Conservation (phyloP, 1,140 invertebrate genomes). For the Cardiocondyla obscurior region DNA sequence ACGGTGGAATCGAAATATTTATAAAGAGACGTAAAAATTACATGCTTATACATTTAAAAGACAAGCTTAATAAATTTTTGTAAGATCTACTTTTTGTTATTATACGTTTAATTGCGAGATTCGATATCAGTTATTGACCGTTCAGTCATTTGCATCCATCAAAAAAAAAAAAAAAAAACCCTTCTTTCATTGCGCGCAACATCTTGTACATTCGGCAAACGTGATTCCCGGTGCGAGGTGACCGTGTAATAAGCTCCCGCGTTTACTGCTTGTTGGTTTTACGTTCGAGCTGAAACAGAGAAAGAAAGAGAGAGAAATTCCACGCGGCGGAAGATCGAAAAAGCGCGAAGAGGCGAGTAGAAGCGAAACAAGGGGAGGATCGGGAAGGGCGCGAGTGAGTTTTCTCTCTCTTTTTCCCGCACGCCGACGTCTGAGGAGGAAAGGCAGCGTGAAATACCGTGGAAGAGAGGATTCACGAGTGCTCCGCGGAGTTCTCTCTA, state of each 20-base stretch:
- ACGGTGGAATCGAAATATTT: background rate
- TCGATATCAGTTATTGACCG: background rate
- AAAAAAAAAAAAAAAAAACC: background rate
- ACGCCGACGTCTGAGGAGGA: slow-evolving; percentile 20
- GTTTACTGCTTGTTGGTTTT: slow-evolving; percentile 50
- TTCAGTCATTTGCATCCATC: background rate
- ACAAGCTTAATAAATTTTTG: background rate
- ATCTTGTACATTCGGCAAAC: slow-evolving; percentile 20
- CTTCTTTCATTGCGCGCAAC: background rate
- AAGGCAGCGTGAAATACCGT: slow-evolving; percentile 46
- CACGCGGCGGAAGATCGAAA: background rate
- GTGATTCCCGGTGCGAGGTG: slow-evolving; percentile 37
- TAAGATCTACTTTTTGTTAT: background rate
- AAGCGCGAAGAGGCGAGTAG: background rate
- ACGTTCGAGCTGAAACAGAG: background rate
- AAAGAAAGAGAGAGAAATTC: too few relatives aligned
- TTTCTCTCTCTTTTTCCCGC: slow-evolving; percentile 1
- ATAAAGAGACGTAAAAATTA: too few relatives aligned
- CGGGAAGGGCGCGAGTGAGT: background rate
- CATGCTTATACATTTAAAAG: background rate
- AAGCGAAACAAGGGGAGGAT: background rate
- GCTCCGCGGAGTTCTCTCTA: slow-evolving; percentile 62
- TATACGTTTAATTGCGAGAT: background rate
- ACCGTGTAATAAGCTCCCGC: slow-evolving; percentile 49
- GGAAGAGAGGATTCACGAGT: slow-evolving; percentile 66